A percentile compares a stretch with the other conserved stretches of the same genome.
Conservation (phyloP, 2,888 invertebrate genomes). For the Drosophila cracens region DNA sequence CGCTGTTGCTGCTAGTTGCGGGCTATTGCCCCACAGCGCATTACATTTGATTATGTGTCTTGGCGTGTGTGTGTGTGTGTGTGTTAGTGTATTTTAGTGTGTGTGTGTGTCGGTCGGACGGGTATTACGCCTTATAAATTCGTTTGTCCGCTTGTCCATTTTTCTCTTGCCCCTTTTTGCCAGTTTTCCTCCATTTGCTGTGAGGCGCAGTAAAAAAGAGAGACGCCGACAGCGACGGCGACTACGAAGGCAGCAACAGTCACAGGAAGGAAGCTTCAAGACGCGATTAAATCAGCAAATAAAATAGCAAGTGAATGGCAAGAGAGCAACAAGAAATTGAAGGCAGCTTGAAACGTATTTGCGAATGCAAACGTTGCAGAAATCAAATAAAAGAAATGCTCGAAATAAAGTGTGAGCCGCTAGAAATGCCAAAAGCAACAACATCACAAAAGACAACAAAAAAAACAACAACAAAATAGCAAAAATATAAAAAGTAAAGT, state of each 20-base stretch:
- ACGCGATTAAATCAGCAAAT: conserved; percentile 80
- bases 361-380: conserved; percentile 70
- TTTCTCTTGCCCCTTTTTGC: conserved; percentile 22
- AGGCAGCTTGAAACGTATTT: conserved; percentile 54
- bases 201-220: not conserved
- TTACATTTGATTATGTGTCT: conserved; percentile 76
- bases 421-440: conserved; percentile 43
- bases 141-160: conserved; percentile 32
- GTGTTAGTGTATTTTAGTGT: conserved; percentile 2
- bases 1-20: conserved; percentile 65
- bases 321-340: conserved; percentile 75
- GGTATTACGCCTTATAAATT: conserved; percentile 71
- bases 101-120: conserved; percentile 30
- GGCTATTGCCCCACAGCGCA: conserved; percentile 75
- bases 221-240: conserved; percentile 7
- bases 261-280: conserved; percentile 80
- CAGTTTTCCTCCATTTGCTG: not conserved
- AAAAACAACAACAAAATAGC: conserved; percentile 25
- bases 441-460: conserved; percentile 5
- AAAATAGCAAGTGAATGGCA: conserved; percentile 71
- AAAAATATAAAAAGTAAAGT: conserved; percentile 14
- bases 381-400: conserved; percentile 35
- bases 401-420: conserved; percentile 45
- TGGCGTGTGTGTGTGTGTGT: conserved; percentile 25
- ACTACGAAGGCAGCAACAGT: conserved; percentile 56